A percentile compares a stretch with the other conserved stretches of the same genome.
These are phyloP conservation scores for Himalopsyche anomala DNA, from an alignment of 2,888 invertebrate species.

Conservation along the genomic window DNA sequence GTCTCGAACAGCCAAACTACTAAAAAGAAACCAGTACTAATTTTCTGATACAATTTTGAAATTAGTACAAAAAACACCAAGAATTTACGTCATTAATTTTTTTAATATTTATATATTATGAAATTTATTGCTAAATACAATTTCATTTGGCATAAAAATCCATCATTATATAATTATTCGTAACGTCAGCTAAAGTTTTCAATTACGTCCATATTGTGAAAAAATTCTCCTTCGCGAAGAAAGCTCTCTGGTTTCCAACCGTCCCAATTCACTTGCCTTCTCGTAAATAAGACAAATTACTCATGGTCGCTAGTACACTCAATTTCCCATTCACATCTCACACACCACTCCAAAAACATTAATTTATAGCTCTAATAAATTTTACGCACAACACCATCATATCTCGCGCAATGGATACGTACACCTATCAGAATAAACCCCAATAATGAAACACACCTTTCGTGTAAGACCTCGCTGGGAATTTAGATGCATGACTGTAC, in stretches of 20 bases:
- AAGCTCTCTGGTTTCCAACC: constrained; percentile 10
- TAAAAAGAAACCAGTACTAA: too few species aligned
- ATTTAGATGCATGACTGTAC: constrained; percentile 46
- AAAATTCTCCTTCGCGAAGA: neutral
- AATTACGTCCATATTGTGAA: neutral
- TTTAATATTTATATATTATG: too few species aligned
- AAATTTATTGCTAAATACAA: too few species aligned
- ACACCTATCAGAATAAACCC: neutral
- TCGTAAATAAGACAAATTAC: constrained; percentile 63
- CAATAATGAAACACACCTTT: neutral
- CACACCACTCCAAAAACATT: constrained; percentile 57
- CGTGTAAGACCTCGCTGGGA: neutral
- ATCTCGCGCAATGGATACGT: constrained; percentile 46
- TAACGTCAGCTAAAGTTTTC: too few species aligned
- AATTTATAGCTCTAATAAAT: constrained; percentile 61
- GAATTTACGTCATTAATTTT: too few species aligned
- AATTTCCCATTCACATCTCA: constrained; percentile 50
- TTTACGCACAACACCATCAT: constrained; percentile 49
- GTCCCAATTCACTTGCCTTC: constrained; percentile 36
- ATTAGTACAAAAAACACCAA: too few species aligned
- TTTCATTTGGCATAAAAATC: too few species aligned
- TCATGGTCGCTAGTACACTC: constrained; percentile 52
- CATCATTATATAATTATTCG: too few species aligned
- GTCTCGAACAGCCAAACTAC: too few species aligned
- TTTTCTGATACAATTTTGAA: too few species aligned